A percentile compares a stretch with the other conserved stretches of the same genome.
Conservation (phyloP, 2,113 vertebrate species). For the Eleginops maclovinus region DNA sequence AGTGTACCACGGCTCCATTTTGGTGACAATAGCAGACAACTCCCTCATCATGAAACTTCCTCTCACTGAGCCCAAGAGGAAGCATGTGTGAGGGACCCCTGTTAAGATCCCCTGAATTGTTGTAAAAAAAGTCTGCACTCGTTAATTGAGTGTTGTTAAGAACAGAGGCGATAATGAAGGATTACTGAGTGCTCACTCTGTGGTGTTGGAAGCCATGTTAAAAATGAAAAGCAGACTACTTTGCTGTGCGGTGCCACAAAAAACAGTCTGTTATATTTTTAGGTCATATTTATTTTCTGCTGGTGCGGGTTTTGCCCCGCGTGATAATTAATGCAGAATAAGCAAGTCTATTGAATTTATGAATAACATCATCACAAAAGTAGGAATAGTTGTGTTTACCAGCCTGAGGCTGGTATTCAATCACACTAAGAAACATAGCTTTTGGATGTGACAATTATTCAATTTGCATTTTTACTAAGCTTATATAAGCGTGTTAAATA, state of each 20-base stretch:
- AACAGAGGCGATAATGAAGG: slow-evolving; percentile 66
- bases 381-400: slow-evolving; percentile 26
- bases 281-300: slow-evolving; percentile 67
- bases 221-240: slow-evolving; percentile 55
- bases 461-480: slow-evolving; percentile 23
- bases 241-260: slow-evolving; percentile 63
- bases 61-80: slow-evolving; percentile 27
- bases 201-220: slow-evolving; percentile 55
- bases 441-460: slow-evolving; percentile 44
- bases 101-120: slow-evolving; percentile 49
- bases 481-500: slow-evolving; percentile 51
- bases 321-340: slow-evolving; percentile 71
- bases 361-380: slow-evolving; percentile 61
- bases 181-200: slow-evolving; percentile 58
- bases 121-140: slow-evolving; percentile 52
- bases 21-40: slow-evolving; percentile 27
- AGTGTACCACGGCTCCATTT: not conserved
- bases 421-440: slow-evolving; percentile 44
- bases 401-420: slow-evolving; percentile 53
- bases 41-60: slow-evolving; percentile 11
- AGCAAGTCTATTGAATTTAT: slow-evolving; percentile 67
- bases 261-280: slow-evolving; percentile 60
- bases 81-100: slow-evolving; percentile 44
- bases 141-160: slow-evolving; percentile 66
- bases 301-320: slow-evolving; percentile 41